Evolutionary conservation across 2,113 vertebrate genomes (phyloP), one percentile per base, ranked within the genome.

Genomic region (Lagenorhynchus albirostris): DNA sequence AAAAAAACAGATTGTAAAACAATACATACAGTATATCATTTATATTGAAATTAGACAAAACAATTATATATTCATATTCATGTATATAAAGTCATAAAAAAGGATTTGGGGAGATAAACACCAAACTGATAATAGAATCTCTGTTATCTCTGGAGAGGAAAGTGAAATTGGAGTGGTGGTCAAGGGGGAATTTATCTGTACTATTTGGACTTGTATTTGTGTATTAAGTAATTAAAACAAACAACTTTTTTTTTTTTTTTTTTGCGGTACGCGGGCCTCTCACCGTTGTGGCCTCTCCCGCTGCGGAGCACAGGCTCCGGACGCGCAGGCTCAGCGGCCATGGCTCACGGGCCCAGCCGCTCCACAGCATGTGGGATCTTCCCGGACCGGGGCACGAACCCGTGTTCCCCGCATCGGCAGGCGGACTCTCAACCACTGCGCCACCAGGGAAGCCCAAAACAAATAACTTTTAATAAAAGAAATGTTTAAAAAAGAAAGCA

Each of bases 141-240:
- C 70, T 79, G 26, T n/a, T 44, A 38, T 21, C 60, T 62, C 41
- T 53, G 62, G 47, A 68, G 26, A 87, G 26, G 81, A 18, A 82
- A 38, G 60, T 13, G 25, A 74, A 60, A 67, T 58, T 5, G n/a
- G 58, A 38, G 38, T 36, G 33, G 71, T 26, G 11, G n/a, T 55
- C 29, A 87, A 67, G 23, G 53, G 41, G 44, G 62, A 47, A 89
- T 85, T 71, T 85, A 79, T n/a, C 53, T 93, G 25, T 79, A 73
- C 36, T 65, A 67, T 67, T 89, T 58, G 58, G 84, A 74, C 36
- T 90, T 58, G 29, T 89, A 20, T 33, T 65, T 55, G 41, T 21
- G 3, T 33, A 76, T 44, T 81, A 95, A 67, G 41, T 68, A 84
- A 80, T 80, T 79, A 60, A 91, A 92, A 86, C 9, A 67, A 88